Evolutionary conservation across 1,140 invertebrate genomes (phyloP).

Genomic region (Neodiprion pinetum): DNA sequence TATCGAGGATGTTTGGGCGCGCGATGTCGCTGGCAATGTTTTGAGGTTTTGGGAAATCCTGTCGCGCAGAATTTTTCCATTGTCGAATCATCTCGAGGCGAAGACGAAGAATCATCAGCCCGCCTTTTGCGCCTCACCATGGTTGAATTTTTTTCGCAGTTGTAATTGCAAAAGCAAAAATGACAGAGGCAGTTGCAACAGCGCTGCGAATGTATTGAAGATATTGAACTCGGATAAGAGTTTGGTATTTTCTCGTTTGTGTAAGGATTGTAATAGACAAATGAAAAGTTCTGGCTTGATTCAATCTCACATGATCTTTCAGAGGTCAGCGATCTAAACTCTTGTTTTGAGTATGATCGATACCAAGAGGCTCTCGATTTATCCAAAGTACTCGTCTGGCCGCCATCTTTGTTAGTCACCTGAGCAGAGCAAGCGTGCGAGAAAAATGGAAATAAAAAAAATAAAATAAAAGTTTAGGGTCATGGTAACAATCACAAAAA

Average conservation of each 20-base stretch:
- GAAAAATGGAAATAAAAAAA: not conserved
- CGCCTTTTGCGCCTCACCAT: too few species aligned
- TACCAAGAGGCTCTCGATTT: constrained; percentile 27
- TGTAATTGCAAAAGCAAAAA: too few species aligned
- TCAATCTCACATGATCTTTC: constrained; percentile 24
- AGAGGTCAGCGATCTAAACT: constrained; percentile 32
- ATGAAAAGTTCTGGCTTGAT: constrained; percentile 32
- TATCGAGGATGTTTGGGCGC: constrained; percentile 27
- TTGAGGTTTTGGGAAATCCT: too few species aligned
- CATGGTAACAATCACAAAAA: not conserved
- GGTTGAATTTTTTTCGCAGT: too few species aligned
- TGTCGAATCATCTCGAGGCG: too few species aligned
- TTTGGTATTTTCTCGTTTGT: constrained; percentile 27
- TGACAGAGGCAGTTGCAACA: too few species aligned
- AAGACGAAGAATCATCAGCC: too few species aligned
- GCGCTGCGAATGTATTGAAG: too few species aligned
- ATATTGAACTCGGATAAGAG: too few species aligned
- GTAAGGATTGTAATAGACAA: constrained; percentile 44
- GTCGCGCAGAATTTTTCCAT: too few species aligned
- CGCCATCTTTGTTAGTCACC: constrained; percentile 46
- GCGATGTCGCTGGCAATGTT: not conserved
- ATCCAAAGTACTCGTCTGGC: constrained; percentile 42
- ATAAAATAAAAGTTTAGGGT: not conserved
- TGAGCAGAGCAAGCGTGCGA: constrained; percentile 27
- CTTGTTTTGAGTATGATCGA: not conserved